These are phyloP conservation scores for Ornithorhynchus anatinus DNA, from an alignment of 2,113 vertebrate genomes.

Conservation along the genomic window DNA sequence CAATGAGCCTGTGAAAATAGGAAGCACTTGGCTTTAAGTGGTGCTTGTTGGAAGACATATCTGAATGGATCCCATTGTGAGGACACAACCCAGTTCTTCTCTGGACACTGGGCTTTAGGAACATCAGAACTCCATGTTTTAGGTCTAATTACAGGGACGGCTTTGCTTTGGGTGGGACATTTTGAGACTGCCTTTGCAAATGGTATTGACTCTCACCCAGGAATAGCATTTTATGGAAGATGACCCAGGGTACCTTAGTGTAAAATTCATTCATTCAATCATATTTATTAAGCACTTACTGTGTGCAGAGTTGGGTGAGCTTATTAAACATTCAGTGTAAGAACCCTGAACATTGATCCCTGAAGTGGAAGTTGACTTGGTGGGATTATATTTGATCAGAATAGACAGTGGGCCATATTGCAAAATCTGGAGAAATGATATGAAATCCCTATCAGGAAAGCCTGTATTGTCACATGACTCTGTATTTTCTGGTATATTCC, in stretches of 20 bases:
- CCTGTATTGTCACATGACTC: too few species aligned
- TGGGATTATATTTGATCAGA: neutral
- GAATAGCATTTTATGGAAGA: too few species aligned
- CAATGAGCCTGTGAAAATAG: conserved; percentile 45
- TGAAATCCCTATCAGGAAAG: too few species aligned
- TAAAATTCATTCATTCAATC: too few species aligned
- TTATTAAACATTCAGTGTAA: neutral
- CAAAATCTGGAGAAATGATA: too few species aligned
- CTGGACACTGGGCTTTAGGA: conserved; percentile 40
- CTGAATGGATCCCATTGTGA: conserved; percentile 48
- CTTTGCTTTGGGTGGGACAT: neutral
- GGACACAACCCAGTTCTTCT: conserved; percentile 36
- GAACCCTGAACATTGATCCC: neutral
- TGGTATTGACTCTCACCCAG: neutral
- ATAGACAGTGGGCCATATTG: neutral
- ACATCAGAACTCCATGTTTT: conserved; percentile 46
- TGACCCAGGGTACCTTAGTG: too few species aligned
- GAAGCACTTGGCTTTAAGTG: conserved; percentile 39
- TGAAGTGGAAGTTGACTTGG: neutral
- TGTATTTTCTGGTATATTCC: too few species aligned
- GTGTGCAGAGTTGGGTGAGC: too few species aligned
- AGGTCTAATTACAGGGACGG: neutral
- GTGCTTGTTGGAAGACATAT: conserved; percentile 36
- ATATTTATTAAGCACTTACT: too few species aligned
- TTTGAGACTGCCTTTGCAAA: neutral